Conservation (phyloP, 2,888 invertebrate genomes). For the Leptopilina myrica region DNA sequence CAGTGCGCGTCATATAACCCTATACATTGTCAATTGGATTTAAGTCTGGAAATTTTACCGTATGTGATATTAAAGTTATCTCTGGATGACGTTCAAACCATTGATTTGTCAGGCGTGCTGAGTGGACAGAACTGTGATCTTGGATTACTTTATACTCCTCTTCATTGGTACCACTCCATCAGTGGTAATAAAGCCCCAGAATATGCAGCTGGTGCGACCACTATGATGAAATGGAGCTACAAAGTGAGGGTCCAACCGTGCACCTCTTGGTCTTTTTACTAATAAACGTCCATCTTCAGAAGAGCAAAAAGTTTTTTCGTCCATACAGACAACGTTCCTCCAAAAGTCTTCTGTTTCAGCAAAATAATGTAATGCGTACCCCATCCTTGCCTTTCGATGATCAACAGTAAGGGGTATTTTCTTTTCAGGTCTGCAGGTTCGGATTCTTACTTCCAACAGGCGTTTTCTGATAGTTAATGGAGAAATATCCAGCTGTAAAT, state of each 20-base stretch:
- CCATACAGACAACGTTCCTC: no score
- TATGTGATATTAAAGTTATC: background rate
- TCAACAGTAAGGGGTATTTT: background rate
- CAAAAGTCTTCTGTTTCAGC: no score
- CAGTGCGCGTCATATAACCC: background rate
- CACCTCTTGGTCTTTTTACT: no score
- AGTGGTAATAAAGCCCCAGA: conserved; percentile 43
- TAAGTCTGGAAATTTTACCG: background rate
- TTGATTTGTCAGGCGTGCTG: background rate
- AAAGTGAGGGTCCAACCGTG: background rate
- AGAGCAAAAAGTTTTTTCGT: no score
- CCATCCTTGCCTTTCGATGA: background rate
- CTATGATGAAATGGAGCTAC: background rate
- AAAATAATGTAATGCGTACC: background rate
- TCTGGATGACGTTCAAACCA: background rate
- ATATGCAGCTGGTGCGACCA: conserved; percentile 21
- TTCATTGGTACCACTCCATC: conserved; percentile 1
- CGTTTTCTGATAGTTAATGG: background rate
- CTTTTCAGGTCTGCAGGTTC: background rate
- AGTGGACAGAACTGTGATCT: background rate
- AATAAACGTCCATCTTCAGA: no score
- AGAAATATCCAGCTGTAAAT: background rate
- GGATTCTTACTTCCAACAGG: background rate
- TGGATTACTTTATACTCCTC: background rate
- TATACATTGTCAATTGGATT: background rate